Evolutionary conservation across 2,797 vertebrate genomes (phyloP), one percentile per base, ranked within the genome.

Genomic region (Schizopygopsis malacanthus): DNA sequence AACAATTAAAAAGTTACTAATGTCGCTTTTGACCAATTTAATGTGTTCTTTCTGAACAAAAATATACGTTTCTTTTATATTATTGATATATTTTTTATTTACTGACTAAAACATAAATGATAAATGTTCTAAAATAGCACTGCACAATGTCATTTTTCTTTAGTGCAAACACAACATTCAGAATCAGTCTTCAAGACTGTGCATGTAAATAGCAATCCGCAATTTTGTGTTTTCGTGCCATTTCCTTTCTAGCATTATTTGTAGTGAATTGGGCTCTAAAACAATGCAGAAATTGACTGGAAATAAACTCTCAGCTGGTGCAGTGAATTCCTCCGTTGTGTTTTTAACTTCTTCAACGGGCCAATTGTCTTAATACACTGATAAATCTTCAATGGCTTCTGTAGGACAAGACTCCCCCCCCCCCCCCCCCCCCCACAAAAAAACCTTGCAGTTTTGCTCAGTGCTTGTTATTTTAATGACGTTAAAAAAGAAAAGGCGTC

Each of bases 221-320:
- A 70, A 25, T 63, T 63, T 25, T 63, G 28, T 67, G 25, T 39
- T 37, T 20, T 25, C 47, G 7, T 28, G n/a, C 71, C 8, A 25
- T 73, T 73, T 28, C 9, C 16, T 52, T 37, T 37, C 16, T 37
- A 33, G 16, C 15, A 33, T 33, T 15, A 10, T 75, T 15, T 41
- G 22, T 41, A 6, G 10, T 13, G 20, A 70, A 47, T 8, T 47
- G 4, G 12, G 45, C 70, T 47, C 22, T 72, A 45, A 45, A 72
- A 72, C 41, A 45, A 83, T 18, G 75, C 25, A 83, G 54, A 75
- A 12, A 13, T 7, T 22, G 25, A 75, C 28, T 56, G 12, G 67
- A 70, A 83, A 63, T 83, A 59, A 12, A 65, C 39, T 71, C 82
- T 85, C 72, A 79, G 81, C 41, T 37, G 33, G 54, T n/a, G 39